These are phyloP conservation scores for Meleagris gallopavo DNA, from an alignment of 2,113 vertebrate species.

Conservation along the genomic window DNA sequence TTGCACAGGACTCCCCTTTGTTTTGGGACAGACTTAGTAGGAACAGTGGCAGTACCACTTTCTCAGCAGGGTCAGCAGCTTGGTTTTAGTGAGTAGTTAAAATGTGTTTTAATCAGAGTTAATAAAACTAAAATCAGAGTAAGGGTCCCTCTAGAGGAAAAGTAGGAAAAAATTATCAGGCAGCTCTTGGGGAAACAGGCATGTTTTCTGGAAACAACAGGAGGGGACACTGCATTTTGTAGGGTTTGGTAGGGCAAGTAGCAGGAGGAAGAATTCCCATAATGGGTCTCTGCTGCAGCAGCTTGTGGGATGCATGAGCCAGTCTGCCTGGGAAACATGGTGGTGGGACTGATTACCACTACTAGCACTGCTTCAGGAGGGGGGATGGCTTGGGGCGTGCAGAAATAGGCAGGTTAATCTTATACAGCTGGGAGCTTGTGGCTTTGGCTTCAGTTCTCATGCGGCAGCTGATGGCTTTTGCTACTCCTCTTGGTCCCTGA, in stretches of 20 bases:
- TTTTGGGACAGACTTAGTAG: neutral
- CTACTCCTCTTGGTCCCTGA: neutral
- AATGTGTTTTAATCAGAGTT: constrained; percentile 51
- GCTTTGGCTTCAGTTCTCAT: neutral
- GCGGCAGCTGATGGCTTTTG: neutral
- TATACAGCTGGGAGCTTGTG: neutral
- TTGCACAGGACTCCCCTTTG: neutral
- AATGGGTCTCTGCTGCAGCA: neutral
- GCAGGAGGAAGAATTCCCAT: neutral
- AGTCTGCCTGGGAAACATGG: accelerated
- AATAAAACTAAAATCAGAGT: constrained; percentile 67
- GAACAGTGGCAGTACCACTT: neutral
- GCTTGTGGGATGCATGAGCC: neutral
- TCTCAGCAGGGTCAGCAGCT: neutral
- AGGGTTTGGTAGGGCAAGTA: neutral
- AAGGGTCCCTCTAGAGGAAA: constrained; percentile 74
- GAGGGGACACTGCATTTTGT: neutral
- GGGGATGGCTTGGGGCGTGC: accelerated
- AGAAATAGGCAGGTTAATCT: neutral
- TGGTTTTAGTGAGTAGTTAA: constrained; percentile 17
- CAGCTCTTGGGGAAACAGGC: constrained; percentile 8
- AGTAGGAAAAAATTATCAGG: constrained; percentile 39
- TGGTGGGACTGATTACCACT: neutral
- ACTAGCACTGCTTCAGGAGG: neutral
- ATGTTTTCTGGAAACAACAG: neutral